Evolutionary conservation across 2,113 vertebrate genomes (phyloP), one percentile per base, ranked within the genome.

Genomic region (Casuarius casuarius): DNA sequence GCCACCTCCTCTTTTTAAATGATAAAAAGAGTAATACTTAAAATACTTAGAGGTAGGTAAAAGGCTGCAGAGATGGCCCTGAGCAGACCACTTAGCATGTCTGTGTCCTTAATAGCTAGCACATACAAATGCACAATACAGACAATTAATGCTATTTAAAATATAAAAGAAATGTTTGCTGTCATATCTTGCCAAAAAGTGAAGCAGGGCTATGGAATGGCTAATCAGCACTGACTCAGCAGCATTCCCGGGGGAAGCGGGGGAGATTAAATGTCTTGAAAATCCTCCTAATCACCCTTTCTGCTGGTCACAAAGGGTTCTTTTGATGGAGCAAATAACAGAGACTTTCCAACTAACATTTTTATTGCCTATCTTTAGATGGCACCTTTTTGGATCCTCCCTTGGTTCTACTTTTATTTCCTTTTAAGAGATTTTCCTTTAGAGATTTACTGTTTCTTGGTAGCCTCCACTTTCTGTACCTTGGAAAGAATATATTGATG

Each of bases 231-330:
- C 77, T 87, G 84, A 82, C 92, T 94, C 84, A 42, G 89, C 96
- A 92, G 71, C 92, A 92, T 97, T 97, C 92, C 77, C 80, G 6
- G 65, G 26, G 38, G 16, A 92, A 54, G n/a, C 70, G 44, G 40
- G 28, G 17, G 61, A 84, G 95, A 95, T 94, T 96, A 91, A 94
- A 79, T 96, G 75, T 94, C 95, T 74, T 73, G 44, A 86, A 94
- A 93, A 95, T 94, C 90, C 59, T 79, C 42, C 89, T 94, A 91
- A 96, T 95, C 87, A 66, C 75, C 12, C 89, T 49, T 84, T 84
- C 84, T 92, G 61, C 68, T 92, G 23, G 28, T 87, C 79, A 82
- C 95, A 97, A 94, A 95, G 71, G 42, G 20, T 81, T 95, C 96
- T 97, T 97, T 97, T 97, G 84, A 97, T 74, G 81, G 68, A 86